Percentiles rank a stretch among this genome's conserved stretches.
These are phyloP conservation scores for Troides oblongomaculatus DNA, from an alignment of 2,888 invertebrate genomes.

Conservation along the genomic window DNA sequence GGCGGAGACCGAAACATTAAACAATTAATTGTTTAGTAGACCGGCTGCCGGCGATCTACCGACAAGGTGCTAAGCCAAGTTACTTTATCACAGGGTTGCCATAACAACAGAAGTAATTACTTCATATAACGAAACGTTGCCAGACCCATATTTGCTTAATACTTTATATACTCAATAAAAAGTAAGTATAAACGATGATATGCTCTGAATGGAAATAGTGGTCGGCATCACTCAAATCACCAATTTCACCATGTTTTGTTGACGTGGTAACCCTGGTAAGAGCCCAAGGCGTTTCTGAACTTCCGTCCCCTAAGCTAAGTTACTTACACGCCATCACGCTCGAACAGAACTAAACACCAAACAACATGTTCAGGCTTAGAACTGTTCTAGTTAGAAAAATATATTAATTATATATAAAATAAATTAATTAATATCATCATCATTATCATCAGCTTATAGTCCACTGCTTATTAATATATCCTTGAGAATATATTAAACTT, in stretches of 20 bases:
- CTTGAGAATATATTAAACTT: too few relatives aligned
- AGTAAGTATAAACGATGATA: too few relatives aligned
- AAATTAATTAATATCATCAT: not conserved
- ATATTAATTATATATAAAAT: not conserved
- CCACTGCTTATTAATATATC: too few relatives aligned
- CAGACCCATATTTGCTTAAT: not conserved
- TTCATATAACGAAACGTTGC: not conserved
- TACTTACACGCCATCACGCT: conserved; percentile 13
- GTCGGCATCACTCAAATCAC: not conserved
- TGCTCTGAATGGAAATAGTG: not conserved
- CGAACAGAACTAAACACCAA: not conserved
- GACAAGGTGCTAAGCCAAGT: conserved; percentile 22
- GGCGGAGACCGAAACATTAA: conserved; percentile 15
- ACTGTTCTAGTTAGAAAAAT: not conserved
- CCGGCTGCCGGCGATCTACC: conserved; percentile 12
- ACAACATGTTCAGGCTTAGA: conserved; percentile 3
- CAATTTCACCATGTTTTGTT: not conserved
- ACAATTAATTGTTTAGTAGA: conserved; percentile 25
- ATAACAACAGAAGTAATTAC: not conserved
- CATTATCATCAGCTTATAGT: too few relatives aligned
- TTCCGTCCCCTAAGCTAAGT: conserved; percentile 22
- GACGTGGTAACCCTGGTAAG: conserved; percentile 8
- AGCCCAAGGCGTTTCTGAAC: conserved; percentile 18
- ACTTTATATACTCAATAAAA: not conserved
- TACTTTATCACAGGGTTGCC: conserved; percentile 17